Evolutionary conservation across 2,113 vertebrate species (phyloP), one percentile per base, ranked within the genome.

Genomic region (Misgurnus anguillicaudatus): DNA sequence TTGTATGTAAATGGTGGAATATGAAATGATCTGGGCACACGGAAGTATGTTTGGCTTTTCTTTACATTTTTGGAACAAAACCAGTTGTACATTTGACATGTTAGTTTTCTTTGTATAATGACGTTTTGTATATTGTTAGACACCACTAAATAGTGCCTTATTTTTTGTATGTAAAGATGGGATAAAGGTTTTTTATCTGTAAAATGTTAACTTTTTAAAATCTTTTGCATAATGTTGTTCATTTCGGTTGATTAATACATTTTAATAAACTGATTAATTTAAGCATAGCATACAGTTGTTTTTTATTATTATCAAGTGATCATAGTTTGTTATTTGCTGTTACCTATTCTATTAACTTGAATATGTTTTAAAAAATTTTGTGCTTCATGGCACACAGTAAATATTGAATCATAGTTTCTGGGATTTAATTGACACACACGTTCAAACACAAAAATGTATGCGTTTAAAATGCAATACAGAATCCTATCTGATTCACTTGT

Each of bases 111-210:
- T 86, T 10, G 65, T 75, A 76, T 63, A 13, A 80, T 78, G n/a
- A 67, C 83, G 47, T 89, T 88, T 88, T 87, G 48, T 90, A 89
- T 82, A 80, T 85, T 71, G 60, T 48, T 83, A 82, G 82, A 80
- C 83, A 89, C 78, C 81, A 82, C 85, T 88, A 78, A 88, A 82
- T 82, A 89, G 92, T 94, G 93, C 92, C 92, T 94, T 93, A 91
- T 93, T 93, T 31, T 31, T 94, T 93, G 85, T 93, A 90, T 86
- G 86, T 89, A 45, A 66, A 87, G 78, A 84, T 74, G 80, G 80
- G 72, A 78, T 84, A 88, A 82, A 85, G 79, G 82, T 85, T 80
- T 84, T 85, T 87, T 77, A 81, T 91, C 91, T 91, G 88, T 91
- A 90, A 82, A 90, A 88, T 86, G 82, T 85, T 87, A 74, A 84